Conservation (phyloP, 2,888 invertebrate species). For the Eumerus sabulonum region DNA sequence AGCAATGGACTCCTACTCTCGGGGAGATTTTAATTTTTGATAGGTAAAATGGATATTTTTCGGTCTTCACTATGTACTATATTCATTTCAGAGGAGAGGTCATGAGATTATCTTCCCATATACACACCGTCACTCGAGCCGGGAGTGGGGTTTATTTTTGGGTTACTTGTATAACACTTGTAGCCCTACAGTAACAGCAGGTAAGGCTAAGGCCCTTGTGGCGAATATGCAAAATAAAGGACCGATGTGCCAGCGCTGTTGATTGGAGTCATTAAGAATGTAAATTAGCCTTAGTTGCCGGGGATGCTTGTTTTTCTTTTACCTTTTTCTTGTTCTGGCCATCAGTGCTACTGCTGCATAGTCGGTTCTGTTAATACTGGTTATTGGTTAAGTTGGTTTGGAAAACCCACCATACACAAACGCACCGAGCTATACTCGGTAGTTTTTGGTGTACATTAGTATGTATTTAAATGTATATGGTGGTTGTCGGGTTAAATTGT, state of each 20-base stretch:
- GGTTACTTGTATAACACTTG: slow-evolving; percentile 6
- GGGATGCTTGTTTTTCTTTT: slow-evolving; percentile 41
- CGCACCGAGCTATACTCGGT: too few species aligned
- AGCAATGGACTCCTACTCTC: slow-evolving; percentile 15
- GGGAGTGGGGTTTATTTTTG: slow-evolving; percentile 26
- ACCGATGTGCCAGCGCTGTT: slow-evolving; percentile 62
- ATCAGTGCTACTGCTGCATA: too few species aligned
- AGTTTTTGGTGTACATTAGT: too few species aligned
- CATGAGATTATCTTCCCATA: slow-evolving; percentile 45
- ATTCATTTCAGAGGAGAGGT: slow-evolving; percentile 34
- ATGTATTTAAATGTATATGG: neutral
- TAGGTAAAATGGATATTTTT: slow-evolving; percentile 55
- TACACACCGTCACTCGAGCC: neutral
- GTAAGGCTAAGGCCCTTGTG: slow-evolving; percentile 23
- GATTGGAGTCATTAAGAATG: slow-evolving; percentile 68
- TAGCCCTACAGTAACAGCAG: neutral
- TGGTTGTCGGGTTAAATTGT: slow-evolving; percentile 37
- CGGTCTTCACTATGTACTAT: slow-evolving; percentile 25
- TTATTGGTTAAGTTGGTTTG: slow-evolving; percentile 25
- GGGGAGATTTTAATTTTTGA: slow-evolving; percentile 66
- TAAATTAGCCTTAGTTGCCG: slow-evolving; percentile 65
- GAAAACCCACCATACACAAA: too few species aligned
- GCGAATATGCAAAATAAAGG: slow-evolving; percentile 62
- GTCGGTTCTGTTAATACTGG: neutral
- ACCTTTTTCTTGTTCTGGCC: neutral